Evolutionary conservation across 2,888 invertebrate genomes (phyloP).

Genomic region (Chrysolina oricalcia): DNA sequence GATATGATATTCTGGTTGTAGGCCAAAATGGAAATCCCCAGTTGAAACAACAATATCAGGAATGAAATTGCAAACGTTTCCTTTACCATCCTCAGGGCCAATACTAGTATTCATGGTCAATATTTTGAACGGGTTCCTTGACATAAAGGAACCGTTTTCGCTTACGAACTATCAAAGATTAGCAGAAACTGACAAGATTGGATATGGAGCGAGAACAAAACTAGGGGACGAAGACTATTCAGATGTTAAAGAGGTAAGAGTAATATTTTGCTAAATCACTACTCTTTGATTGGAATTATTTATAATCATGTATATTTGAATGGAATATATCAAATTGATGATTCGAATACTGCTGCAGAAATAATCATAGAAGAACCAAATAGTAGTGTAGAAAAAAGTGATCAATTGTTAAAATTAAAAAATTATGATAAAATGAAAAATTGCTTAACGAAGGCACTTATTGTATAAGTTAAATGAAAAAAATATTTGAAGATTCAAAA

Average conservation of each 20-base stretch:
- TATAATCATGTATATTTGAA: no score
- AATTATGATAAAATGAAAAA: no score
- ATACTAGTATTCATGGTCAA: slow-evolving; percentile 88
- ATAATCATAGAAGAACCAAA: no score
- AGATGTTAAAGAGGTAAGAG: slow-evolving; percentile 46
- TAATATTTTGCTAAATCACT: background rate
- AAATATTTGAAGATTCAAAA: no score
- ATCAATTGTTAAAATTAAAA: no score
- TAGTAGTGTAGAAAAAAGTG: no score
- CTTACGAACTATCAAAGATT: slow-evolving; percentile 83
- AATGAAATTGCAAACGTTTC: slow-evolving; percentile 82
- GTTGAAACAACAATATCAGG: slow-evolving; percentile 76
- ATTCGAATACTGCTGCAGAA: no score
- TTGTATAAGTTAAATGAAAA: no score
- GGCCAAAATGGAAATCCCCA: slow-evolving; percentile 80
- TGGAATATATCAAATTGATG: no score
- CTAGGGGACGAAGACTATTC: slow-evolving; percentile 84
- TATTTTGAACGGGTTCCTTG: slow-evolving; percentile 77
- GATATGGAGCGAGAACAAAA: slow-evolving; percentile 87
- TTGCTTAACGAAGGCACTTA: no score
- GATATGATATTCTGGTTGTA: slow-evolving; percentile 62
- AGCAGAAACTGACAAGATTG: slow-evolving; percentile 93
- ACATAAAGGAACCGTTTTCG: slow-evolving; percentile 61
- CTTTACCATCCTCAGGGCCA: slow-evolving; percentile 90
- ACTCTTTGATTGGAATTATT: no score